These are phyloP conservation scores for Eciton burchellii DNA, from an alignment of 1,140 invertebrate species.

Conservation along the genomic window DNA sequence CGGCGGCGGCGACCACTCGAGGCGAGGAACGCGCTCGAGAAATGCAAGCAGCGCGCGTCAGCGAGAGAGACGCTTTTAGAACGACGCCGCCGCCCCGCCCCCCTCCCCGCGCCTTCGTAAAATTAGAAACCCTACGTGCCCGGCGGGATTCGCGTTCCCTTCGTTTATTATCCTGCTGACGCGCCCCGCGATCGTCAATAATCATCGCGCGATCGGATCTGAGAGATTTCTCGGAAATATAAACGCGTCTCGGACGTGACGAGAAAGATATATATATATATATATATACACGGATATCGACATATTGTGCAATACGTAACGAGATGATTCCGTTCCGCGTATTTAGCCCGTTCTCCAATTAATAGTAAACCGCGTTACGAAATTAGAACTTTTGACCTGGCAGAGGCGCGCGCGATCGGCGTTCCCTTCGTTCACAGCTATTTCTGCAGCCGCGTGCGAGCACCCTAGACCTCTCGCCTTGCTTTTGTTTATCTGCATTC, in stretches of 20 bases:
- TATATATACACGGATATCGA: background rate
- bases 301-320: background rate
- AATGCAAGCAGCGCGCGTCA: conserved; percentile 58
- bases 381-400: conserved; percentile 67
- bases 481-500: conserved; percentile 62
- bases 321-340: background rate
- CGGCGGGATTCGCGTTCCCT: conserved; percentile 63
- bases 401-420: conserved; percentile 53
- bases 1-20: conserved; percentile 33
- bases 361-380: conserved; percentile 37
- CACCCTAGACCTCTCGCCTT: conserved; percentile 41
- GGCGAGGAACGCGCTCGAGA: conserved; percentile 49
- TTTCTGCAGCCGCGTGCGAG: conserved; percentile 27
- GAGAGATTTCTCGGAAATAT: background rate
- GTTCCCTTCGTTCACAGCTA: conserved; percentile 63
- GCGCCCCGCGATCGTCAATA: background rate
- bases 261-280: background rate
- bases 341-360: conserved; percentile 1
- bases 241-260: background rate
- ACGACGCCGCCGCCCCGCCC: conserved; percentile 38
- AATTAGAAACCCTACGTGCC: conserved; percentile 68
- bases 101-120: conserved; percentile 57
- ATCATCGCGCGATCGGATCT: background rate
- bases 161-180: conserved; percentile 69
- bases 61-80: conserved; percentile 68